A percentile compares a stretch with the other conserved stretches of the same genome.
These are phyloP conservation scores for Beaufortia kweichowensis DNA, from an alignment of 2,113 vertebrate species.

Conservation along the genomic window DNA sequence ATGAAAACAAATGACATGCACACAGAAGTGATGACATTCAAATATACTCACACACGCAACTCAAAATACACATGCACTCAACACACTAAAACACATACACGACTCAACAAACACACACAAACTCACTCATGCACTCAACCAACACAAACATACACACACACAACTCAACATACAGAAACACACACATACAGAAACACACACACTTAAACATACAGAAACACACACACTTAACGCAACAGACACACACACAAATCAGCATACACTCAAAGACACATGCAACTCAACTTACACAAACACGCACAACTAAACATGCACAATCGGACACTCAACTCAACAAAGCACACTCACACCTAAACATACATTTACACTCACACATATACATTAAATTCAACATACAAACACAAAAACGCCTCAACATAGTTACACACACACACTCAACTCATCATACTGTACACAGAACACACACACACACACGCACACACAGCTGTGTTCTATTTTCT, in stretches of 20 bases:
- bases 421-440: background rate
- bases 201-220: too few relatives aligned
- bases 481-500: conserved; percentile 70
- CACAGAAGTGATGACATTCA: too few relatives aligned
- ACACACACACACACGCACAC: conserved; percentile 30
- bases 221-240: background rate
- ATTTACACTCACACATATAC: too few relatives aligned
- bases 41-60: too few relatives aligned
- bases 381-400: background rate
- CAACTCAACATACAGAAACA: background rate
- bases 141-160: background rate
- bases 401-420: background rate
- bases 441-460: background rate
- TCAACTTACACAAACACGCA: background rate
- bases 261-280: background rate
- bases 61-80: too few relatives aligned
- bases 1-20: too few relatives aligned
- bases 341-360: too few relatives aligned
- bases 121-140: background rate
- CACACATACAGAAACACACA: too few relatives aligned
- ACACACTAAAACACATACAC: too few relatives aligned
- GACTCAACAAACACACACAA: background rate
- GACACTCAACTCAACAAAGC: too few relatives aligned
- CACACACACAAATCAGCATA: background rate
- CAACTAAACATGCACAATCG: background rate